Evolutionary conservation across 2,113 vertebrate genomes (phyloP).

Genomic region (Anolis sagrei): DNA sequence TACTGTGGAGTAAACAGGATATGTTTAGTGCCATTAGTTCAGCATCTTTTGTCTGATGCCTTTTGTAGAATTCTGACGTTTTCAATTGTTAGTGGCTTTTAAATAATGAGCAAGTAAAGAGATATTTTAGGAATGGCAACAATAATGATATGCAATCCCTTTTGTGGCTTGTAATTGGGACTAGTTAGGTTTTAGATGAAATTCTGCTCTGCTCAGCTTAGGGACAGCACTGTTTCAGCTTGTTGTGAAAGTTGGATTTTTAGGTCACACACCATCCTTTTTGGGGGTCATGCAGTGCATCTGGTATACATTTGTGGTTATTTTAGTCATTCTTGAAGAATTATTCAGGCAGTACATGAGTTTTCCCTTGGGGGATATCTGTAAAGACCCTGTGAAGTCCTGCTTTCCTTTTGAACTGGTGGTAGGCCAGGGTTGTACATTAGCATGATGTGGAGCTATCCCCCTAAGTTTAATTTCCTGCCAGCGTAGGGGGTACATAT

Average conservation of each 20-base stretch:
- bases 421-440: neutral
- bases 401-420: slow-evolving; percentile 2
- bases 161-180: no score
- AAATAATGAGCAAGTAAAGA: no score
- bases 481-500: neutral
- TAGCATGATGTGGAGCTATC: neutral
- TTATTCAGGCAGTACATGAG: slow-evolving; percentile 22
- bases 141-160: no score
- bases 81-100: no score
- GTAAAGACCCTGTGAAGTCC: slow-evolving; percentile 1
- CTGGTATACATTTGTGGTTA: slow-evolving; percentile 17
- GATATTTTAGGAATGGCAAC: no score
- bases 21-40: no score
- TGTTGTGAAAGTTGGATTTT: neutral
- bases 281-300: neutral
- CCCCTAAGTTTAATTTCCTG: slow-evolving; percentile 25
- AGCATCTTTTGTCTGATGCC: no score
- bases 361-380: slow-evolving; percentile 19
- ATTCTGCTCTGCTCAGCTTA: no score
- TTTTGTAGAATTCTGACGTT: no score
- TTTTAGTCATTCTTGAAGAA: slow-evolving; percentile 15
- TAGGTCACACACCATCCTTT: neutral
- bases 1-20: no score
- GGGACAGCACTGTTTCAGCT: neutral
- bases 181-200: no score